Conservation (phyloP, 2,113 vertebrate genomes). For the Clinocottus analis region DNA sequence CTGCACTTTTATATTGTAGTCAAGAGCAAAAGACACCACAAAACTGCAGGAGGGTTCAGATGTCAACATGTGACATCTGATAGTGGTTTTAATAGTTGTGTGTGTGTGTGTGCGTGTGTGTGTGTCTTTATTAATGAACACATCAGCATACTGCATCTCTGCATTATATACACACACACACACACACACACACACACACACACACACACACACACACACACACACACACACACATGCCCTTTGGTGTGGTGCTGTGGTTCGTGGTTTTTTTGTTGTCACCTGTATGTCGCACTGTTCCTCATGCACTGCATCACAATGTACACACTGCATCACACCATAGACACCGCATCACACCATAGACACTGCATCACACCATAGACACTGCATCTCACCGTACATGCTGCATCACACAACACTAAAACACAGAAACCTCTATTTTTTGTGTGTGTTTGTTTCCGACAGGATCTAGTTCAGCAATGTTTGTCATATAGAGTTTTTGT, state of each 20-base stretch:
- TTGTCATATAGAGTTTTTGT: slow-evolving; percentile 31
- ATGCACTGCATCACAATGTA: background rate
- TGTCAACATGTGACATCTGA: no score
- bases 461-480: slow-evolving; percentile 18
- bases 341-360: no score
- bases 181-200: slow-evolving; percentile 1
- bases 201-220: background rate
- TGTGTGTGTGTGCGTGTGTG: background rate
- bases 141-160: no score
- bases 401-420: background rate
- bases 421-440: background rate
- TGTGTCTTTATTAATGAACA: background rate
- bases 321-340: background rate
- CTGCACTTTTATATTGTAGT: no score
- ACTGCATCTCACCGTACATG: no score
- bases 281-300: slow-evolving; percentile 10
- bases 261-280: slow-evolving; percentile 36
- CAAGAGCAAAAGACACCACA: no score
- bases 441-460: background rate
- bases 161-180: background rate
- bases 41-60: no score
- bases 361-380: no score
- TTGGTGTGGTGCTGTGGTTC: slow-evolving; percentile 47
- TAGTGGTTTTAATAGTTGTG: no score
- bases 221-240: slow-evolving; percentile 11